Base-by-base conservation (phyloP, 2,113 vertebrate species). In the Psammodynastes pulverulentus region DNA sequence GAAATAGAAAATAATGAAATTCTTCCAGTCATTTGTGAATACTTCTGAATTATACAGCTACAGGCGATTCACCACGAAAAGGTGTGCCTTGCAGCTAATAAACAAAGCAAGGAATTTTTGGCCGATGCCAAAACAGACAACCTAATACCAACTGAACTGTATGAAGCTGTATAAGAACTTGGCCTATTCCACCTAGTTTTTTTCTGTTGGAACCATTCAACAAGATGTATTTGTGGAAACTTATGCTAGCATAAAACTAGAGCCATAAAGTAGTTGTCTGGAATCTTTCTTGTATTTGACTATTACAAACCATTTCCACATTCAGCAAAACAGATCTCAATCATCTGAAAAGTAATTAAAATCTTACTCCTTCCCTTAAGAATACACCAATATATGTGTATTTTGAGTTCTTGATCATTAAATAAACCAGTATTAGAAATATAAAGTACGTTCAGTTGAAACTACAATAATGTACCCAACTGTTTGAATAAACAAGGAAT, bases 401-500 rank as follows among this genome's bases (percentile, higher is more conserved):
- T 58, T 49, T 51, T 7, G 72, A 39, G 12, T n/a, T 89, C 39
- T 89, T 86, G 67, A 2, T 89, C 9, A 46, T 43, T 46, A 19
- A 56, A 19, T 0, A 13, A 12, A 23, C 53, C 53, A 90, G 79
- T 24, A 1, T 62, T 53, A 17, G 84, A 56, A 72, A 84, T 84
- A 90, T 56, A 90, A 53, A 87, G 88, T 58, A 90, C 56, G 90
- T n/a, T 89, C 53, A 84, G 84, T 92, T 29, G 29, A 72, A 88
- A 87, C 51, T 86, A 58, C 84, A 89, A 86, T 90, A 86, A 84
- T 0, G 62, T 79, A 21, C 1, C 0, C 85, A 84, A 0, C 17
- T 0, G 43, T 86, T 6, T 43, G 85, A 19, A 0, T 87, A 54
- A 88, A 79, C 49, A 7, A 53, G 15, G 19, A 9, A 87, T 79